Evolutionary conservation across 1,140 invertebrate species (phyloP).

Genomic region (Zelostemma sp.): DNA sequence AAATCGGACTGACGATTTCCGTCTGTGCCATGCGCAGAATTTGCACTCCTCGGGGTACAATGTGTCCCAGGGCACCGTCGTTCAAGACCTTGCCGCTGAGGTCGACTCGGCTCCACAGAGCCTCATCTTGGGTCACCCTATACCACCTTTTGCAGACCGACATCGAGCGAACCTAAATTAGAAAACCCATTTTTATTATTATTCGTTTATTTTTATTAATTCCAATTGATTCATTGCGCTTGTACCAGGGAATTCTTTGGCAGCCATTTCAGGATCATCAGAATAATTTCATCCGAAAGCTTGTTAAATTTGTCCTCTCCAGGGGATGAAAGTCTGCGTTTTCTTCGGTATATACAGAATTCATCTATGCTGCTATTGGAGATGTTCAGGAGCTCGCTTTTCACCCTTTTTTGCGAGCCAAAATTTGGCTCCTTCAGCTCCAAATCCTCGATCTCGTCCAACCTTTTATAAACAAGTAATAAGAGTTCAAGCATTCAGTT

Average conservation of each 20-base stretch:
- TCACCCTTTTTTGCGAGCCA: constrained; percentile 10
- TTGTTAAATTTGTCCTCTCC: constrained; percentile 74
- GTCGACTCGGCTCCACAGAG: constrained; percentile 87
- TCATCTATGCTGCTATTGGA: constrained; percentile 53
- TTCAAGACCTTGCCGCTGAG: constrained; percentile 78
- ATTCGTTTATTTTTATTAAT: no score
- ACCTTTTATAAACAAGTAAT: no score
- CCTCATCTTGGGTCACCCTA: constrained; percentile 83
- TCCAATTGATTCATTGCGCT: no score
- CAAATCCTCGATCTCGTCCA: constrained; percentile 54
- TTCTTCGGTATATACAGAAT: constrained; percentile 61
- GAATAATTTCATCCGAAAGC: constrained; percentile 85
- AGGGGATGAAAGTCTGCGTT: constrained; percentile 52
- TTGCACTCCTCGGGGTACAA: constrained; percentile 80
- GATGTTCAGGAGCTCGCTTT: constrained; percentile 45
- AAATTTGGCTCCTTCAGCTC: constrained; percentile 9
- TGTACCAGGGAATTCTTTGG: constrained; percentile 81
- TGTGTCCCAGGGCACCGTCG: constrained; percentile 76
- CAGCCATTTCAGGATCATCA: constrained; percentile 86
- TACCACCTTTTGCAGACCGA: constrained; percentile 76
- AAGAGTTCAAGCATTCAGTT: no score
- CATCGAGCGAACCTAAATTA: constrained; percentile 62
- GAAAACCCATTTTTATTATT: constrained; percentile 7
- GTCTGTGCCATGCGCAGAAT: constrained; percentile 83
- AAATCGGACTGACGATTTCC: constrained; percentile 74